Percentiles rank a stretch among this genome's conserved stretches.
Evolutionary conservation across 1,140 invertebrate genomes (phyloP).

Genomic region (Ceratosolen solmsi): DNA sequence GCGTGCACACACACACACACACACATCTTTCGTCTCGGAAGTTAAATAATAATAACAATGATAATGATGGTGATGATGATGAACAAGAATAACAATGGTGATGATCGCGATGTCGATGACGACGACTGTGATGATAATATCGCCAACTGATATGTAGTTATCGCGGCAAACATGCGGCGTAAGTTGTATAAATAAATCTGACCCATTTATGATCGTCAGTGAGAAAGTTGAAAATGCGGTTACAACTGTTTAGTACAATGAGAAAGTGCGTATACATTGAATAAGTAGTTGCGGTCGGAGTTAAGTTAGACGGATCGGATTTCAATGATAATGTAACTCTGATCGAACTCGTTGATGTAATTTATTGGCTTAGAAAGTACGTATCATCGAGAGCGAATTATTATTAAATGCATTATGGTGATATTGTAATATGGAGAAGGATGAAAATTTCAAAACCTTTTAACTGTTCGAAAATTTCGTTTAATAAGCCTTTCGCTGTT

Average conservation of each 20-base stretch:
- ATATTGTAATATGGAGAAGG: too few species aligned
- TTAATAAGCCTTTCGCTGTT: too few species aligned
- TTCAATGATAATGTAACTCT: background rate
- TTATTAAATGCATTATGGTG: background rate
- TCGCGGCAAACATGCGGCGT: background rate
- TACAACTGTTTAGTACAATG: conserved; percentile 1
- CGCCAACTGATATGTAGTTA: background rate
- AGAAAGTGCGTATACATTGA: background rate
- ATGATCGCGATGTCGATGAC: background rate
- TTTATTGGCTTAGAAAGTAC: background rate
- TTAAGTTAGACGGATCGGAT: background rate
- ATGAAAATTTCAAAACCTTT: too few species aligned
- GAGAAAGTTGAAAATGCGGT: conserved; percentile 27
- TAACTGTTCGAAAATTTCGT: too few species aligned
- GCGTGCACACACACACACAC: too few species aligned
- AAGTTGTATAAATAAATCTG: background rate
- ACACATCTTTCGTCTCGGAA: too few species aligned
- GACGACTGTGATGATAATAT: background rate
- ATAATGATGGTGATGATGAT: too few species aligned
- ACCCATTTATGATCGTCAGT: conserved; percentile 1
- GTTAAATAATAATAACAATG: too few species aligned
- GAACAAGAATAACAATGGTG: too few species aligned
- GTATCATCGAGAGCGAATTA: background rate
- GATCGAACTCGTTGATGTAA: background rate
- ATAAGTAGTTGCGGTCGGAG: background rate